Base-by-base conservation (phyloP, 2,797 vertebrate genomes). In the Halcyon leucocephala region DNA sequence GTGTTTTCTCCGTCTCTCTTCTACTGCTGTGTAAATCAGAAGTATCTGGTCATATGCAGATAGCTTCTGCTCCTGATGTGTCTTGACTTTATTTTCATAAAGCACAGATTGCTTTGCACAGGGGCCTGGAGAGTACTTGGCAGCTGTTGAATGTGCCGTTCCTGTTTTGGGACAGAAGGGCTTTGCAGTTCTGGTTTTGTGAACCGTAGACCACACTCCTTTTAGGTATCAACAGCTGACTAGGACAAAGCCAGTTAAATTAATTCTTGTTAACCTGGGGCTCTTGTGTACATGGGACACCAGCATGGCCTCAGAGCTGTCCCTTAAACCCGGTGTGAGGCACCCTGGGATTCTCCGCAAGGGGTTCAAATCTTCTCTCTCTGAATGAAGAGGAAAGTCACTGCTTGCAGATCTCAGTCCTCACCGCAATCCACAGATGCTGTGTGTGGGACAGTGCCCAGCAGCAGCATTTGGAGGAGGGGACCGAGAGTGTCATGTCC, bases 71-170 rank as follows among this genome's bases (percentile, higher is more conserved):
- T 91, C 72, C 41, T 77, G 82, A 14, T 10, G 16, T 89, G 84
- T 52, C 80, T 78, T 81, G 76, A 72, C 61, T 94, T 91, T 84
- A 20, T 89, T 96, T 95, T 87, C 35, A 24, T 80, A 61, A 82
- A 90, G 48, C 19, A 4, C 60, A 28, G 26, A 9, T 90, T 71
- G 39, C 87, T 73, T 11, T 64, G 31, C n/a, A 10, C 35, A 66
- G 70, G 46, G 77, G 48, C 51, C 39, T 0, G 1, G 31, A n/a
- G 85, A 91, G 48, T 31, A 60, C 52, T 20, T 88, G 70, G 31
- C 57, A 72, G 70, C 22, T 60, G 37, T 0, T 66, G 58, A 72
- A 51, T 44, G 60, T 81, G 33, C 31, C 2, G 0, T 44, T 90
- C 3, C 39, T 76, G 58, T 55, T 93, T 72, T 49, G 66, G 73